Evolutionary conservation across 1,140 invertebrate genomes (phyloP), one percentile per base, ranked within the genome.

Genomic region (Lordiphosa collinella): DNA sequence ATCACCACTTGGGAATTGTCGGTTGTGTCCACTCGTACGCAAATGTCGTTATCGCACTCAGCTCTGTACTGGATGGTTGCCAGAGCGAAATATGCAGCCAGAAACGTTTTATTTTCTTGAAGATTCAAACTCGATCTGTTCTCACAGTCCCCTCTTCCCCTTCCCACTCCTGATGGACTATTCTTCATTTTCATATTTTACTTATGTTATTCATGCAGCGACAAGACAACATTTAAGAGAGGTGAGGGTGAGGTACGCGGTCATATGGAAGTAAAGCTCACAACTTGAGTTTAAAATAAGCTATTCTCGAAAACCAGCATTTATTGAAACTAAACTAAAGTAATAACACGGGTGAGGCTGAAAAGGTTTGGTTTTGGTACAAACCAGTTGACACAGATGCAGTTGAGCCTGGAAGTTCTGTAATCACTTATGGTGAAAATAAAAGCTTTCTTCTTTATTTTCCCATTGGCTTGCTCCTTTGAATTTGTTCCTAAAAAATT

Each of bases 11-110:
- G 60, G 82, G 82, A 86, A 86, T 86, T 58, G 76, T 86, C 82
- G 62, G 65, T 48, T 78, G 57, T 69, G 82, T 71, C 82, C n/a
- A 62, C 61, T n/a, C n/a, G n/a, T n/a, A n/a, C 61, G 56, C 82
- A 86, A 82, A 75, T 74, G 70, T 78, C 73, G 79, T 85, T 85
- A 85, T 85, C 80, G 80, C 40, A 43, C 65, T 85, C 79, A 86
- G 56, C 79, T 73, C 49, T 74, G 55, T 74, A 85, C 85, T 85
- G 79, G n/a, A 85, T 79, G 71, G 73, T 65, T 56, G 43, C 32
- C 36, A 32, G 41, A 22, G 10, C 25, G 25, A 47, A 38, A 56
- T 14, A 13, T 13, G 13, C 38, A 51, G n/a, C 16, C 47, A 47
- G 4, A 38, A 61, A 14, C 32, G 10, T 40, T 40, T 22, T 13